Percentiles rank a stretch among this genome's conserved stretches.
Conservation (phyloP, 1,140 invertebrate genomes). For the Hestina assimilis region DNA sequence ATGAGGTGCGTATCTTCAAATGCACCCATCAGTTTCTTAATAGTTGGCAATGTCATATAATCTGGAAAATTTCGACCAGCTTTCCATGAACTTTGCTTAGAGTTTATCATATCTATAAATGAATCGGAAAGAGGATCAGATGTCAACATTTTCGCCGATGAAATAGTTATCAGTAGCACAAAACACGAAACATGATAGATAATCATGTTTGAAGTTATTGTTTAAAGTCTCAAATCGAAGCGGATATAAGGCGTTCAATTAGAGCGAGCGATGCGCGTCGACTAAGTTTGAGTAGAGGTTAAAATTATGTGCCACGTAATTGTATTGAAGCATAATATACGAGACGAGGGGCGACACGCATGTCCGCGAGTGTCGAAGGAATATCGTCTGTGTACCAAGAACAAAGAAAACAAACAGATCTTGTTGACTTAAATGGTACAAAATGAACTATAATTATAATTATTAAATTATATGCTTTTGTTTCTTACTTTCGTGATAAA, state of each 20-base stretch:
- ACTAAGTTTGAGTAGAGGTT: constrained; percentile 40
- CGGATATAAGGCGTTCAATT: constrained; percentile 33
- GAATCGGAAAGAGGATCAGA: constrained; percentile 79
- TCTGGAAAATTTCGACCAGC: constrained; percentile 86
- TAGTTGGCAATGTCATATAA: constrained; percentile 78
- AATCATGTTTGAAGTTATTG: constrained; percentile 51
- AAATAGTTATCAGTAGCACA: constrained; percentile 36
- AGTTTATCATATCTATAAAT: constrained; percentile 83
- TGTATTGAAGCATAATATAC: constrained; percentile 41
- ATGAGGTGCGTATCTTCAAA: constrained; percentile 78
- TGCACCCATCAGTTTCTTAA: constrained; percentile 85
- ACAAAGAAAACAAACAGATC: too few species aligned
- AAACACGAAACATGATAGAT: constrained; percentile 31
- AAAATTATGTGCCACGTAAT: constrained; percentile 46
- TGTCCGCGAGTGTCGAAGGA: constrained; percentile 55
- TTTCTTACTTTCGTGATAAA: too few species aligned
- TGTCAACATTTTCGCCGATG: constrained; percentile 16
- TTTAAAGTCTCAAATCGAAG: constrained; percentile 26
- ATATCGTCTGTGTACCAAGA: constrained; percentile 39
- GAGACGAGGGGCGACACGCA: constrained; percentile 33
- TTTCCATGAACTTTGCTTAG: constrained; percentile 82
- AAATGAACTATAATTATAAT: too few species aligned
- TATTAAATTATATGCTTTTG: too few species aligned
- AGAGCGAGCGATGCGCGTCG: constrained; percentile 42
- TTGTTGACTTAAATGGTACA: too few species aligned